These are phyloP conservation scores for Pluvialis apricaria DNA, from an alignment of 2,113 vertebrate species.

Conservation along the genomic window DNA sequence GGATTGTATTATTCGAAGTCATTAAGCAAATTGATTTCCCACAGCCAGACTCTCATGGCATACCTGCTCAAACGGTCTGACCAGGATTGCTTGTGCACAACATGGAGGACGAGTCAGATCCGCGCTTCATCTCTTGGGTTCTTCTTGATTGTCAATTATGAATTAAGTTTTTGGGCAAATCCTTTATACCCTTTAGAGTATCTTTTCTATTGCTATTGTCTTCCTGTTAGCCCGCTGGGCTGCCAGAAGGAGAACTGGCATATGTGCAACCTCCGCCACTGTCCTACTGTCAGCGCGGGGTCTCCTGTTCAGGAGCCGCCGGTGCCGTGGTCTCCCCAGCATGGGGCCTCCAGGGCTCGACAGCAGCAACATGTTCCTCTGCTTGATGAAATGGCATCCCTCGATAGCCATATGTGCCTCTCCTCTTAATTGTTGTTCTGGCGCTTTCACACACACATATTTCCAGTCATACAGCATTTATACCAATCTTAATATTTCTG, in stretches of 20 bases:
- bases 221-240: not conserved
- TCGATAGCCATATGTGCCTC: not conserved
- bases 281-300: not conserved
- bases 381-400: not conserved
- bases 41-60: not conserved
- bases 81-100: not conserved
- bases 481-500: not conserved
- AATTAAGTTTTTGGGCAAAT: not conserved
- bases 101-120: not conserved
- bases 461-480: not conserved
- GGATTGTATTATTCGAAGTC: not conserved
- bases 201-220: not conserved
- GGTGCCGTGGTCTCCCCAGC: not conserved
- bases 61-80: not conserved
- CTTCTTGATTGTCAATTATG: not conserved
- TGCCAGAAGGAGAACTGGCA: not conserved
- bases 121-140: not conserved
- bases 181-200: not conserved
- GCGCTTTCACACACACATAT: not conserved
- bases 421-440: not conserved
- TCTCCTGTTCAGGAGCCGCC: not conserved
- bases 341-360: not conserved
- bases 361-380: not conserved
- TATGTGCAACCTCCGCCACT: not conserved
- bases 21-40: not conserved